Percentiles rank a stretch among this genome's conserved stretches.
phyloP scores from a whole-genome alignment of 2,888 invertebrate genomes.

The Coenonympha arcania region DNA sequence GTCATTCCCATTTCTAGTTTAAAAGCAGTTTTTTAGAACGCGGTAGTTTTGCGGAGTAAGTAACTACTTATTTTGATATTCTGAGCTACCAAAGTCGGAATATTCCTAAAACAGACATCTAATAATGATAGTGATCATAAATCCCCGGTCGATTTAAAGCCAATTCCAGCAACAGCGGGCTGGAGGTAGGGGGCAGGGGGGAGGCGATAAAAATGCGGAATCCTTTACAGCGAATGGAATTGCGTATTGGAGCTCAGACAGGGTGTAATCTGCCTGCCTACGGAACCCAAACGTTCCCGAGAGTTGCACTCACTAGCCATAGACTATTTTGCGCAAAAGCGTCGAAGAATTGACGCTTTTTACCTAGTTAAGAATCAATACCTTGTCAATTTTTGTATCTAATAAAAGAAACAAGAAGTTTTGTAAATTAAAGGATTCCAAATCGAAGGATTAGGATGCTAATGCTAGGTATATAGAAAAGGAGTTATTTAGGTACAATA shows the following conservation, averaged over 20 bases:
- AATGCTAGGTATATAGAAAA: too few species aligned
- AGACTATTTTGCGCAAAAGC: constrained; percentile 36
- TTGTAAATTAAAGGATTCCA: too few species aligned
- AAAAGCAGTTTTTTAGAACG: too few species aligned
- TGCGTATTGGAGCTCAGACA: constrained; percentile 71
- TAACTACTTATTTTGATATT: neutral
- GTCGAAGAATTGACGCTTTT: too few species aligned
- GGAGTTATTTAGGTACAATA: too few species aligned
- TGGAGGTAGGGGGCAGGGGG: constrained; percentile 45
- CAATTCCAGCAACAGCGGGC: constrained; percentile 45
- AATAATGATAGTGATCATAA: constrained; percentile 29
- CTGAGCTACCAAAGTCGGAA: neutral
- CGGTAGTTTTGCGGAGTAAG: too few species aligned
- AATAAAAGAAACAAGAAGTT: too few species aligned
- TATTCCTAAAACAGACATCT: constrained; percentile 14
- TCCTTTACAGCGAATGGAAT: constrained; percentile 66
- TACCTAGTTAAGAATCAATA: too few species aligned
- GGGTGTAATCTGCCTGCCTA: constrained; percentile 70
- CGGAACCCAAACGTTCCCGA: constrained; percentile 65
- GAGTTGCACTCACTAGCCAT: constrained; percentile 52
- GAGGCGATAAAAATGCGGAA: constrained; percentile 66
- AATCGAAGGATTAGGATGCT: too few species aligned
- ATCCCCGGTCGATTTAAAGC: constrained; percentile 37
- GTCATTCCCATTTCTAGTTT: too few species aligned
- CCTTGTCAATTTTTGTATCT: too few species aligned